phyloP scores from a whole-genome alignment of 2,797 vertebrate genomes.

The Toxotes lorentzi region DNA sequence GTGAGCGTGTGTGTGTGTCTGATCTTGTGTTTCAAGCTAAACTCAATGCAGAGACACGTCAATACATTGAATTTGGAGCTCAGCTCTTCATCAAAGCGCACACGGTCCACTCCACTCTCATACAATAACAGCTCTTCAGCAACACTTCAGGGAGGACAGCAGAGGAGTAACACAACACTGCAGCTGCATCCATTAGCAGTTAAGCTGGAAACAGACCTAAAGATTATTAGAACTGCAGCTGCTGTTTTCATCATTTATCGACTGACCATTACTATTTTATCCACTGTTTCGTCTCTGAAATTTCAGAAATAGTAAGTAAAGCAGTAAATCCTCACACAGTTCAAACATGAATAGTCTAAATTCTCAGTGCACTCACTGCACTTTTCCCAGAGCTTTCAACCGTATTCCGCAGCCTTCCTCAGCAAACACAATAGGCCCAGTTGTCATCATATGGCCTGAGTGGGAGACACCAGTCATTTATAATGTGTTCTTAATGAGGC shows the following conservation, averaged over 20 bases:
- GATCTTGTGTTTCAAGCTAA: constrained; percentile 57
- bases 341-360: too few species aligned
- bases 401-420: too few species aligned
- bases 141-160: neutral
- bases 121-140: neutral
- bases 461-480: too few species aligned
- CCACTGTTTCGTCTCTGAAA: neutral
- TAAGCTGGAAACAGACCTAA: neutral
- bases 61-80: constrained; percentile 57
- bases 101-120: neutral
- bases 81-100: constrained; percentile 25
- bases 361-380: too few species aligned
- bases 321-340: too few species aligned
- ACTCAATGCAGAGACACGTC: constrained; percentile 45
- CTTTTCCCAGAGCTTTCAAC: too few species aligned
- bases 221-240: neutral
- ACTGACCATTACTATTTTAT: neutral
- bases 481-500: too few species aligned
- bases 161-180: neutral
- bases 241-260: neutral
- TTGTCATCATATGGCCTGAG: too few species aligned
- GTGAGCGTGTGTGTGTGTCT: neutral
- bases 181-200: neutral
- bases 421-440: too few species aligned
- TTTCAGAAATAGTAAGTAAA: neutral